Conservation (phyloP, 2,888 invertebrate genomes). For the Caenorhabditis panamensis region DNA sequence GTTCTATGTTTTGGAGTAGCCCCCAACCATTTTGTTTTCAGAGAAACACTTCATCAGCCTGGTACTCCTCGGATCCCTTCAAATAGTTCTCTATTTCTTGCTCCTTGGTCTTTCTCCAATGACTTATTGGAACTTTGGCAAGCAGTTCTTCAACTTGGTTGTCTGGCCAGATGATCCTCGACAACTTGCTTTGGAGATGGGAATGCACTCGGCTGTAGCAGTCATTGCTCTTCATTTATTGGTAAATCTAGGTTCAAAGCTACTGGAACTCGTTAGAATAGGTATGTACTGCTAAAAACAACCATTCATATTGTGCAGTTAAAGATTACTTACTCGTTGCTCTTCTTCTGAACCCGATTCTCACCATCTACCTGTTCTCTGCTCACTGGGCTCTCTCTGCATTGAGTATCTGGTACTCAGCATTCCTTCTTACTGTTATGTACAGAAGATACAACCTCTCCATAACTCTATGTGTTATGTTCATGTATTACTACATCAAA, state of each 20-base stretch:
- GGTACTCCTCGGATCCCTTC: background rate
- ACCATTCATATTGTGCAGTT: background rate
- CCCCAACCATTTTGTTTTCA: background rate
- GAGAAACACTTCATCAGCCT: slow-evolving; percentile 17
- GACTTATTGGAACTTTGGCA: slow-evolving; percentile 38
- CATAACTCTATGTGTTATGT: background rate
- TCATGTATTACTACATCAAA: slow-evolving; percentile 9
- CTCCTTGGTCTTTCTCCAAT: slow-evolving; percentile 24
- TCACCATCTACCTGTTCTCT: slow-evolving; percentile 7
- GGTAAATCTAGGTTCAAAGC: background rate
- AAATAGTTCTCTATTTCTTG: slow-evolving; percentile 25
- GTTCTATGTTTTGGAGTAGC: background rate
- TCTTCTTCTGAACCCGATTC: background rate
- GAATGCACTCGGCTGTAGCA: slow-evolving; percentile 5
- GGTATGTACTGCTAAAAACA: slow-evolving; percentile 6
- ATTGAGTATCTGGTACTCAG: slow-evolving; percentile 18
- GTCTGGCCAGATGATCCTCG: slow-evolving; percentile 42
- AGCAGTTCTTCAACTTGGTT: slow-evolving; percentile 29
- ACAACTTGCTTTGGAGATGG: slow-evolving; percentile 27
- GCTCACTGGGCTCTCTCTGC: background rate
- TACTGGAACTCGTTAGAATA: background rate
- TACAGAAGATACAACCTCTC: background rate
- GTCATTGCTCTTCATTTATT: slow-evolving; percentile 14
- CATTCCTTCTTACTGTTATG: slow-evolving; percentile 17
- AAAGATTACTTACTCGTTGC: slow-evolving; percentile 17